Conservation (phyloP, 1,140 invertebrate species). For the Drosophila persimilis region DNA sequence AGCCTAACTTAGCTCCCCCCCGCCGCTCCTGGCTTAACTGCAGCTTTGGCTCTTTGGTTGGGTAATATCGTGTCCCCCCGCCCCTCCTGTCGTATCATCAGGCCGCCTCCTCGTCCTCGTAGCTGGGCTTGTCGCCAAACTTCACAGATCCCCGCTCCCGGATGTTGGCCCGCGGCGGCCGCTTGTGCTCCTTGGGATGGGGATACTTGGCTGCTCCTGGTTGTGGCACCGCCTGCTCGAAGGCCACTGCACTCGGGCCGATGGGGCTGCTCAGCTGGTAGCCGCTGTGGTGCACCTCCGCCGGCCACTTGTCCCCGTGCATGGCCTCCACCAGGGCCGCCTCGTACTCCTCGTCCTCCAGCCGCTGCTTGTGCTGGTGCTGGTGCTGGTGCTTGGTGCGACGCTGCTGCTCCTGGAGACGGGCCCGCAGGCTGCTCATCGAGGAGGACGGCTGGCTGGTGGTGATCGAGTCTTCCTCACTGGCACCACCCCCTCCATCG, state of each 20-base stretch:
- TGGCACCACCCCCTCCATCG: neutral
- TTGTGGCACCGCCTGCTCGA: slow-evolving; percentile 52
- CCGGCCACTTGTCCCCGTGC: slow-evolving; percentile 67
- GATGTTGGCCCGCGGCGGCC: slow-evolving; percentile 45
- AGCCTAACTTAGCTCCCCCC: slow-evolving; percentile 14
- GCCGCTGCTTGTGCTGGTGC: slow-evolving; percentile 30
- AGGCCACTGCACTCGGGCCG: slow-evolving; percentile 71
- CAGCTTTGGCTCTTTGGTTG: slow-evolving; percentile 64
- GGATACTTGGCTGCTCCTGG: neutral
- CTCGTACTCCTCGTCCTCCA: slow-evolving; percentile 62
- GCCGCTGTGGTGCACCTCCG: slow-evolving; percentile 59
- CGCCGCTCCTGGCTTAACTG: slow-evolving; percentile 36
- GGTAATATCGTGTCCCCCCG: neutral
- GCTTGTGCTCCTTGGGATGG: slow-evolving; percentile 49
- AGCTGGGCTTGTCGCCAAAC: slow-evolving; percentile 62
- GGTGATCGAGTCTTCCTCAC: slow-evolving; percentile 8
- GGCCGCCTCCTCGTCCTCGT: slow-evolving; percentile 60
- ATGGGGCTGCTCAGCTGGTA: slow-evolving; percentile 68
- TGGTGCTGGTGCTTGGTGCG: neutral
- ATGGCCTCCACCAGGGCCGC: slow-evolving; percentile 57
- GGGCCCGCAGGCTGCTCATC: slow-evolving; percentile 63
- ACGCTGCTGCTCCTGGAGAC: slow-evolving; percentile 67
- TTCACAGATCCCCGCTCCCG: slow-evolving; percentile 65
- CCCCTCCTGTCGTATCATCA: slow-evolving; percentile 11
- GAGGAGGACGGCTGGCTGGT: slow-evolving; percentile 34